Evolutionary conservation across 1,140 invertebrate genomes (phyloP).

Genomic region (Harpegnathos saltator): DNA sequence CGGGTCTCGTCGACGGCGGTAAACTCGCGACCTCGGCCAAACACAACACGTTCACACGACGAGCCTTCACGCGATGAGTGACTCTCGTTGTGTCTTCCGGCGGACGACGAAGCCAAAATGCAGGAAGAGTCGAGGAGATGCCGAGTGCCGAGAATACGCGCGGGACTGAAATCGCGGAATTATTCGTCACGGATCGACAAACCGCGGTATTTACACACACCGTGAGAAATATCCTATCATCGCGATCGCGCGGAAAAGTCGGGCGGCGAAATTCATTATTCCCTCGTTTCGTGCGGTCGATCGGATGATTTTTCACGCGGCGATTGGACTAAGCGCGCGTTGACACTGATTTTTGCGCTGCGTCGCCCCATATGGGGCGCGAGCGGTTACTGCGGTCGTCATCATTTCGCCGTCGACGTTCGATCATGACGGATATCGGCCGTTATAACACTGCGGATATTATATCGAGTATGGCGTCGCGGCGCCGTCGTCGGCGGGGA

Average conservation of each 20-base stretch:
- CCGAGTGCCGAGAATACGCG: no score
- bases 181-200: no score
- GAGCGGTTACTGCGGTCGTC: slow-evolving; percentile 4
- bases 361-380: background rate
- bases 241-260: background rate
- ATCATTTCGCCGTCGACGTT: slow-evolving; percentile 5
- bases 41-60: no score
- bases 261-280: slow-evolving; percentile 9
- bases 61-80: no score
- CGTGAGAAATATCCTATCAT: background rate
- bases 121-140: no score
- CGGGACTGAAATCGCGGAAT: background rate
- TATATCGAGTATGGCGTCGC: slow-evolving; percentile 6
- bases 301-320: background rate
- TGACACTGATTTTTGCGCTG: background rate
- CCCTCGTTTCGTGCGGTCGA: background rate
- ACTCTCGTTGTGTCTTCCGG: no score
- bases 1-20: background rate
- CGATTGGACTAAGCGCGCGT: background rate
- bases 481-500: background rate
- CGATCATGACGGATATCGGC: slow-evolving; percentile 16
- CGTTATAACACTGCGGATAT: background rate
- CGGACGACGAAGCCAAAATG: no score
- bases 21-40: background rate
- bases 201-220: background rate